Evolutionary conservation across 1,140 invertebrate species (phyloP).

Genomic region (Epicauta chinensis): DNA sequence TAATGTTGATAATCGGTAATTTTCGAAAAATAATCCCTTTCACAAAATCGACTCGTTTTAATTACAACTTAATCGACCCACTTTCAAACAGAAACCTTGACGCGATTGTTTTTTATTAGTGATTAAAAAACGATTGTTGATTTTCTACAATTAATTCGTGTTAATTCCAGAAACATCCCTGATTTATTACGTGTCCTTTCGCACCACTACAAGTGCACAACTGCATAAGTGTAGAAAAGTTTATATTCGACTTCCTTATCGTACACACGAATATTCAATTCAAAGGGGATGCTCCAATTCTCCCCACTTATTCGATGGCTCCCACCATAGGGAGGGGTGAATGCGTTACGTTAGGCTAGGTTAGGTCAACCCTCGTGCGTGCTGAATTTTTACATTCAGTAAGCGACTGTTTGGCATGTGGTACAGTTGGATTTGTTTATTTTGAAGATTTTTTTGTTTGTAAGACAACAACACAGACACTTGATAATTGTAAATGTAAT

Average conservation of each 20-base stretch:
- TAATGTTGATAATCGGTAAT: too few relatives aligned
- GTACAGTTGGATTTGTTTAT: conserved; percentile 8
- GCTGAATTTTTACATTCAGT: conserved; percentile 31
- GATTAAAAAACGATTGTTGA: too few relatives aligned
- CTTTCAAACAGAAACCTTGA: too few relatives aligned
- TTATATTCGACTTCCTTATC: conserved; percentile 3
- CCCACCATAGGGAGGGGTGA: conserved; percentile 25
- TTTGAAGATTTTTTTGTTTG: too few relatives aligned
- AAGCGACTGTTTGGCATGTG: conserved; percentile 25
- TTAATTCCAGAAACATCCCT: neutral
- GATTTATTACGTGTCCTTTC: conserved; percentile 1
- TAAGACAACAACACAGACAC: neutral
- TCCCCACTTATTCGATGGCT: conserved; percentile 22
- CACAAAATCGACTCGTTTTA: too few relatives aligned
- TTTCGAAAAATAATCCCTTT: too few relatives aligned
- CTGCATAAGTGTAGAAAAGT: too few relatives aligned
- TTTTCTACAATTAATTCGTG: too few relatives aligned
- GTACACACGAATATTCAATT: too few relatives aligned
- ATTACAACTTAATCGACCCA: too few relatives aligned
- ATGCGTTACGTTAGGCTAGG: conserved; percentile 34
- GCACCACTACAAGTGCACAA: conserved; percentile 11
- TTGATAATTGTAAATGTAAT: too few relatives aligned
- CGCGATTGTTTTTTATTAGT: too few relatives aligned
- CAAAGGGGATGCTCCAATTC: conserved; percentile 33
- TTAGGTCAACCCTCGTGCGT: conserved; percentile 36